Evolutionary conservation across 2,888 invertebrate species (phyloP).

Genomic region (Gandaritis pyraliata): DNA sequence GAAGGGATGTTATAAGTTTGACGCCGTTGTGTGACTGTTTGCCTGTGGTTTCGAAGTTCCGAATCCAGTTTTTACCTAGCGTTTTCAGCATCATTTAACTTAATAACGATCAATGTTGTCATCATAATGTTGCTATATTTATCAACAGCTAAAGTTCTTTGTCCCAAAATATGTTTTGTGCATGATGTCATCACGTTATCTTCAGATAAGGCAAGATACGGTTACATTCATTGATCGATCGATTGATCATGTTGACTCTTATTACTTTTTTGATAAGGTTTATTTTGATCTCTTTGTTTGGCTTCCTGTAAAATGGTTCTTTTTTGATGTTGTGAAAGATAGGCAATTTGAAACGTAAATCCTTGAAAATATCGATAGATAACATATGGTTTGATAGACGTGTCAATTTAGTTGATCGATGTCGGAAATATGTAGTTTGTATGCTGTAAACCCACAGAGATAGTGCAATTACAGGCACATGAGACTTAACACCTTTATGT

Average conservation of each 20-base stretch:
- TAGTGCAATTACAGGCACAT: too few relatives aligned
- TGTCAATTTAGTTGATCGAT: neutral
- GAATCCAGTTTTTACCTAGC: too few relatives aligned
- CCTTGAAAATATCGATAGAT: constrained; percentile 1
- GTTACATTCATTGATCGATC: constrained; percentile 29
- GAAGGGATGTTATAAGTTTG: too few relatives aligned
- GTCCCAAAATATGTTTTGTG: constrained; percentile 22
- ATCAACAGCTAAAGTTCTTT: constrained; percentile 20
- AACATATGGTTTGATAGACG: neutral
- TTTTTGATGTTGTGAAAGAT: neutral
- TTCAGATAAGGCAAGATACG: constrained; percentile 23
- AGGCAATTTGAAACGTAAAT: neutral
- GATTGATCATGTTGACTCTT: constrained; percentile 12
- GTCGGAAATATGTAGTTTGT: too few relatives aligned
- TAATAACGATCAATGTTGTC: neutral
- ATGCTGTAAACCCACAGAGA: too few relatives aligned
- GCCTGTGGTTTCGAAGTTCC: too few relatives aligned
- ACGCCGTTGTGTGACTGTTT: too few relatives aligned
- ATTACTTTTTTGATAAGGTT: constrained; percentile 8
- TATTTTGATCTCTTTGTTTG: constrained; percentile 2
- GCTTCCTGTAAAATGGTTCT: constrained; percentile 13
- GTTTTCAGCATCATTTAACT: neutral
- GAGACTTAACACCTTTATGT: too few relatives aligned
- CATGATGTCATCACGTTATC: constrained; percentile 29
- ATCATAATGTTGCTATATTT: neutral